Conservation (phyloP, 2,888 invertebrate genomes). For the Cerastis leucographa region DNA sequence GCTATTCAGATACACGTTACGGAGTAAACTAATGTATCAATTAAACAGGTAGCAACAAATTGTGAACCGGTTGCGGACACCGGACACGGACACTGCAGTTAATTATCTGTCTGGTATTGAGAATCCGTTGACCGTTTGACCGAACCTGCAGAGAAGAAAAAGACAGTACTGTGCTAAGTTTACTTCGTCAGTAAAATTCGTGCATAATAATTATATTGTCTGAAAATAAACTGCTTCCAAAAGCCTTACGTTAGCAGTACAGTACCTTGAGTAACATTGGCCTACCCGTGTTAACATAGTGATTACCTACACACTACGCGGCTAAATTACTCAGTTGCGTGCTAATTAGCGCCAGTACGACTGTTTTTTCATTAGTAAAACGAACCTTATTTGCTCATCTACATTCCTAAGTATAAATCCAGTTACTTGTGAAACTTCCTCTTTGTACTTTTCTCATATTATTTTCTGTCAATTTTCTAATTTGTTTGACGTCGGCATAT, state of each 20-base stretch:
- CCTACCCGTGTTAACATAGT: constrained; percentile 34
- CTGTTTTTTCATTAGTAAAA: constrained; percentile 47
- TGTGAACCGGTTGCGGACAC: neutral
- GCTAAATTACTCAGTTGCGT: constrained; percentile 51
- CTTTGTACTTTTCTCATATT: neutral
- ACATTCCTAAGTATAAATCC: constrained; percentile 27
- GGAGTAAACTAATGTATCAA: too few species aligned
- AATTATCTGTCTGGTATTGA: too few species aligned
- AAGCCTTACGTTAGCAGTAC: neutral
- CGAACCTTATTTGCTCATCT: constrained; percentile 10
- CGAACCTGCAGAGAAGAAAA: neutral
- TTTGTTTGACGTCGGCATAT: neutral
- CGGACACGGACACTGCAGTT: too few species aligned
- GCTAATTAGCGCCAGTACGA: constrained; percentile 49
- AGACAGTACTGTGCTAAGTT: neutral
- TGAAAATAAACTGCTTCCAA: neutral
- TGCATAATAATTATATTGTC: neutral
- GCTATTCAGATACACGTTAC: too few species aligned
- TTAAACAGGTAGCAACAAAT: neutral
- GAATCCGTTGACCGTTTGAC: neutral
- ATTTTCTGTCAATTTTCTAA: neutral
- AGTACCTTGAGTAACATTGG: neutral
- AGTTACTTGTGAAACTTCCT: constrained; percentile 14
- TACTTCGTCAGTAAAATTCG: neutral
- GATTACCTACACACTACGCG: constrained; percentile 25